Conservation (phyloP, 1,140 invertebrate species). For the Mactra quadrangularis region DNA sequence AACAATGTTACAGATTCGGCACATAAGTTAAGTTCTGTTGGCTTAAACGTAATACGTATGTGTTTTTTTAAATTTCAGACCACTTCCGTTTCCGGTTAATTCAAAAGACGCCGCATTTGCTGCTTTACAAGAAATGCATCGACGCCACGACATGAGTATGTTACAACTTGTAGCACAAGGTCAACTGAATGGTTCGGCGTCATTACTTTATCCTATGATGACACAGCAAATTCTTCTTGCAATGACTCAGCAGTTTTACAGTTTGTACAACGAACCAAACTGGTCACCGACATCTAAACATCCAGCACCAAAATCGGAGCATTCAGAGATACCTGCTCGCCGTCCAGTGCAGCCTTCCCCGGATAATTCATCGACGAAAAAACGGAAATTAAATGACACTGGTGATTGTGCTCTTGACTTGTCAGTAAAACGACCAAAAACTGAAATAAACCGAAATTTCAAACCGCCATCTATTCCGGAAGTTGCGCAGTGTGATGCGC, state of each 20-base stretch:
- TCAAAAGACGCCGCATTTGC: slow-evolving; percentile 39
- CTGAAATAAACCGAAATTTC: background rate
- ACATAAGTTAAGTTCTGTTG: too few species aligned
- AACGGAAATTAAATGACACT: slow-evolving; percentile 17
- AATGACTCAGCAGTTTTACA: slow-evolving; percentile 55
- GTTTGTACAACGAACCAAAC: slow-evolving; percentile 33
- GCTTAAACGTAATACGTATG: too few species aligned
- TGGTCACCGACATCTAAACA: background rate
- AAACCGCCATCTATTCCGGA: background rate
- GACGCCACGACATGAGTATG: slow-evolving; percentile 33
- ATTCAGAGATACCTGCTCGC: background rate
- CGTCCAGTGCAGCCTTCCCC: background rate
- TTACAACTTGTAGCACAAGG: slow-evolving; percentile 17
- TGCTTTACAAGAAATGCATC: slow-evolving; percentile 35
- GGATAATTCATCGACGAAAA: background rate
- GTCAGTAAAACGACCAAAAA: slow-evolving; percentile 34
- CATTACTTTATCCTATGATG: slow-evolving; percentile 52
- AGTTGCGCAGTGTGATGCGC: slow-evolving; percentile 2
- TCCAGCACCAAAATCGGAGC: background rate
- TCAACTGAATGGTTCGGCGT: background rate
- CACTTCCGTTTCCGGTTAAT: slow-evolving; percentile 28
- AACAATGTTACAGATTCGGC: too few species aligned
- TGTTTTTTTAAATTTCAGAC: slow-evolving; percentile 44
- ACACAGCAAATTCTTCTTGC: slow-evolving; percentile 49
- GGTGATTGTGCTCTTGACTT: slow-evolving; percentile 45